A percentile compares a stretch with the other conserved stretches of the same genome.
Evolutionary conservation across 2,113 vertebrate species (phyloP).

Genomic region (Eurystomus gularis): DNA sequence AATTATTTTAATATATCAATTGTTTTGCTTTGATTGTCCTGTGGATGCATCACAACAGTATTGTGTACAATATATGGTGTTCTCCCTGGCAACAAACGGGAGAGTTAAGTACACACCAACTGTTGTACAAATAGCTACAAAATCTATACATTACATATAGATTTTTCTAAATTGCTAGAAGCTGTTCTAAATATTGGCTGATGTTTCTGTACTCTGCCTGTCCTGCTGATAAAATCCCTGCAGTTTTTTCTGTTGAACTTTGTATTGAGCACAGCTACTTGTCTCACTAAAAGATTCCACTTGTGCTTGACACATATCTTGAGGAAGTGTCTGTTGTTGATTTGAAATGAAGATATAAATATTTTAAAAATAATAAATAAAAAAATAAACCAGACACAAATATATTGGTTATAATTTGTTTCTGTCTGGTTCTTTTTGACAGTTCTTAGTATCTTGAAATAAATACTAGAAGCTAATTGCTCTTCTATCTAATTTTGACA

Average conservation of each 20-base stretch:
- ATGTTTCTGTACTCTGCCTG: neutral
- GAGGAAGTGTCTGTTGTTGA: neutral
- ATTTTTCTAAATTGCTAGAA: neutral
- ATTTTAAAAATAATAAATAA: neutral
- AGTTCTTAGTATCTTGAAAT: neutral
- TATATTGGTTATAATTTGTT: neutral
- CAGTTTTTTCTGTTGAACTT: neutral
- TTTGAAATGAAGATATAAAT: neutral
- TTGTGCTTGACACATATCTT: neutral
- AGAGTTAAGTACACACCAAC: neutral
- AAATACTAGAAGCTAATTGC: neutral
- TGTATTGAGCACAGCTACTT: neutral
- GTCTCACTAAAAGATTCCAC: neutral
- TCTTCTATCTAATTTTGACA: neutral
- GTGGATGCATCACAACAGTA: neutral
- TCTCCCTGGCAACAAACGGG: fast-evolving
- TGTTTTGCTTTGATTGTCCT: neutral
- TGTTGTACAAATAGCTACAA: neutral
- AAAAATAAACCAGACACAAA: neutral
- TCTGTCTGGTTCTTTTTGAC: neutral
- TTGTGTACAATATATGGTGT: neutral
- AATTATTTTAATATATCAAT: neutral
- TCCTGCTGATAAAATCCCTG: neutral
- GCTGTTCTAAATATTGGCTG: neutral
- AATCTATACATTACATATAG: neutral